phyloP scores from a whole-genome alignment of 2,888 invertebrate genomes.

The Drosophila ustulata region DNA sequence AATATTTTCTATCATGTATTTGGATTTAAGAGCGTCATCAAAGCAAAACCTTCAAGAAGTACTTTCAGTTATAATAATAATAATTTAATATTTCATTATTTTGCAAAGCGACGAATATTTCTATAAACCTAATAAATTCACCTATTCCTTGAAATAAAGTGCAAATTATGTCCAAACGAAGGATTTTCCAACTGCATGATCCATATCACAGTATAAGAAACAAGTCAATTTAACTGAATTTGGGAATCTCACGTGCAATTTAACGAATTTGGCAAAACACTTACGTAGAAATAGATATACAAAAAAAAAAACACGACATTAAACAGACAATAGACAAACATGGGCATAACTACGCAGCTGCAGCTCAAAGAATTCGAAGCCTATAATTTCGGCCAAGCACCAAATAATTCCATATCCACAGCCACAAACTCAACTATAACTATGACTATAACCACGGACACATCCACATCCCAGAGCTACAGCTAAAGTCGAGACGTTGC shows the following conservation, averaged over 20 bases:
- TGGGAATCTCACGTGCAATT: constrained; percentile 68
- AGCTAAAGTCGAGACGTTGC: constrained; percentile 49
- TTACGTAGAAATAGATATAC: constrained; percentile 31
- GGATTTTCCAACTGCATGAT: neutral
- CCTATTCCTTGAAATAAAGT: neutral
- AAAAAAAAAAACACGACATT: constrained; percentile 28
- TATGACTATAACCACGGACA: neutral
- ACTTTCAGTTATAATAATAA: no score
- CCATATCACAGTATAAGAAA: neutral
- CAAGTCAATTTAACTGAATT: constrained; percentile 6
- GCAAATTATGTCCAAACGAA: neutral
- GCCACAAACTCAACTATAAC: constrained; percentile 19
- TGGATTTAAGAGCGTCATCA: no score
- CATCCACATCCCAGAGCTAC: constrained; percentile 21
- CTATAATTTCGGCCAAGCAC: constrained; percentile 51
- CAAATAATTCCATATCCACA: constrained; percentile 49
- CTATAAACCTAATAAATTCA: no score
- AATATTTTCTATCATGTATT: no score
- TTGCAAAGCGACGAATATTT: no score
- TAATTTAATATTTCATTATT: no score
- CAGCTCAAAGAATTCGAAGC: constrained; percentile 26
- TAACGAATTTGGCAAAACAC: constrained; percentile 74
- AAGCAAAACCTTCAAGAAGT: no score
- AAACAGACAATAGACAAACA: constrained; percentile 46
- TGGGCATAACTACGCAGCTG: constrained; percentile 50